Base-by-base conservation (phyloP, 2,797 vertebrate species). In the Euthynnus affinis region DNA sequence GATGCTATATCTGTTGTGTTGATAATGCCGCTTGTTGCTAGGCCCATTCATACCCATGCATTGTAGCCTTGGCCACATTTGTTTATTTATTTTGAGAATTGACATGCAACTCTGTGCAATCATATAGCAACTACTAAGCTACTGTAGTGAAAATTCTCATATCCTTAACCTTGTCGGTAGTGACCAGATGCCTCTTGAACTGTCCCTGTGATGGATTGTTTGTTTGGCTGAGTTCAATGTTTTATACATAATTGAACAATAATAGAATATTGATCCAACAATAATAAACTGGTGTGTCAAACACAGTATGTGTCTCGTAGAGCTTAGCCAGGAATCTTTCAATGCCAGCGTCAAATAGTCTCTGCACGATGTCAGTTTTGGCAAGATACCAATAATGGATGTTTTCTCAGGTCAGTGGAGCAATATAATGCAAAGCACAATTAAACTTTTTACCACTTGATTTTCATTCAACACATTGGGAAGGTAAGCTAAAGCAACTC, bases 191-290 rank as follows among this genome's bases (percentile, higher is more conserved):
- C 34, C 12, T 78, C 68, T 34, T 56, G 29, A 4, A 5, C 53
- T 71, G 70, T 80, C 60, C 61, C 76, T 12, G 2, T 66, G 66
- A 84, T 81, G 61, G 74, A 78, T 49, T 65, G 44, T 71, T 81
- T 70, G 40, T 81, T 76, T 76, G 69, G 15, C 22, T 22, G 34
- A 51, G 48, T 80, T 78, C 57, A 53, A 22, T 49, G 73, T 81
- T 85, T 80, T 40, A 76, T 68, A 67, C 58, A 74, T 69, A 82
- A 78, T 56, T 73, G 53, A 85, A 85, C 72, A 81, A 74, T 82
- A 84, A 87, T 71, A 81, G 69, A 46, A 79, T 78, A 87, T 82
- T 58, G 77, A 89, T 85, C 23, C 29, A 57, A 34, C 23, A 29
- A 14, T 72, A 58, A 72, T 68, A 82, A 68, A 71, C 29, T 55